Conservation (phyloP, 2,113 vertebrate species). For the Limnothrissa miodon region DNA sequence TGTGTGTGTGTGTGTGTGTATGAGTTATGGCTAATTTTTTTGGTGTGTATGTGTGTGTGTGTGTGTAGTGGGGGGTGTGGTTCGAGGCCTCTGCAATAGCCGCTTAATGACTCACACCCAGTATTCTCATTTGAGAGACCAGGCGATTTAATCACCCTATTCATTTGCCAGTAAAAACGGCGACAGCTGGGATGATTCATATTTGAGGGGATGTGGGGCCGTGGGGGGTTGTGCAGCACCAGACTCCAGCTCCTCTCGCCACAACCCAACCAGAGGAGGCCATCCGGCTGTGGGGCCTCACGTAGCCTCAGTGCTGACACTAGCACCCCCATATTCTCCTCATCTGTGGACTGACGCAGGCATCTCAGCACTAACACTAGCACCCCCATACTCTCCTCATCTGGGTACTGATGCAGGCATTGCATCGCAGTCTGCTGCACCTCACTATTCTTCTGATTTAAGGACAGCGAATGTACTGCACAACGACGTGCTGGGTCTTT, state of each 20-base stretch:
- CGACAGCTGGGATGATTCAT: constrained; percentile 23
- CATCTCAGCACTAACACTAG: background rate
- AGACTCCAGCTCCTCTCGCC: background rate
- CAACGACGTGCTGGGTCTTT: background rate
- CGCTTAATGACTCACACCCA: constrained; percentile 17
- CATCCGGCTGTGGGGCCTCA: background rate
- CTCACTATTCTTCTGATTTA: background rate
- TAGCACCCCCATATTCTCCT: too few species aligned
- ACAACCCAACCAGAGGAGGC: background rate
- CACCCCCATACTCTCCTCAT: too few species aligned
- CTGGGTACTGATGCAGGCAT: background rate
- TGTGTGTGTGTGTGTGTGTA: background rate
- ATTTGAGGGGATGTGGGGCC: background rate
- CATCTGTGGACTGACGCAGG: background rate
- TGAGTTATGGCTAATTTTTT: background rate
- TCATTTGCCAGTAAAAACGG: constrained; percentile 27
- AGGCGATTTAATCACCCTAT: constrained; percentile 14
- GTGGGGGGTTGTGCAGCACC: background rate
- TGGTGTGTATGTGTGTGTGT: background rate
- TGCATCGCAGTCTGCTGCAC: background rate
- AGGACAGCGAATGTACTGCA: background rate
- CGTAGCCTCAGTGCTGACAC: background rate
- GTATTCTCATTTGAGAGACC: constrained; percentile 1
- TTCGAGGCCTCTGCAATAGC: constrained; percentile 2
- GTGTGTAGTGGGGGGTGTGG: background rate